These are phyloP conservation scores for Callithrix jacchus DNA, from an alignment of 2,113 vertebrate species.

Conservation along the genomic window DNA sequence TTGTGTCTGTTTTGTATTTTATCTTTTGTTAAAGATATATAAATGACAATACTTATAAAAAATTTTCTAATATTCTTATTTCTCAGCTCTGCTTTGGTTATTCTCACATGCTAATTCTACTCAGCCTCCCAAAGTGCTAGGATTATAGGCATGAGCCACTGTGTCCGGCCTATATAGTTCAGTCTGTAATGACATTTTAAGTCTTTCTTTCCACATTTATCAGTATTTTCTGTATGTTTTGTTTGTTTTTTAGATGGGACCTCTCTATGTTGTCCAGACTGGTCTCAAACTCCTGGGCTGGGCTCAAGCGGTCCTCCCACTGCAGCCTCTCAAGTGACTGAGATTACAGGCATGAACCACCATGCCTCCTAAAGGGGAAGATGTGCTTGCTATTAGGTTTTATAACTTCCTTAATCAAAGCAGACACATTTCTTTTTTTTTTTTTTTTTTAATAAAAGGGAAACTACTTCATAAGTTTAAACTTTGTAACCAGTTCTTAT, in stretches of 20 bases:
- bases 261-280: no score
- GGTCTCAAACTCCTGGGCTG: no score
- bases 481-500: slow-evolving; percentile 33
- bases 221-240: neutral
- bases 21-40: no score
- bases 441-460: neutral
- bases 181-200: neutral
- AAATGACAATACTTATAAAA: no score
- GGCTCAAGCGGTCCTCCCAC: no score
- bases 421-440: neutral
- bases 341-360: no score
- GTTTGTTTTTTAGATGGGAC: no score
- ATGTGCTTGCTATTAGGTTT: neutral
- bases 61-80: slow-evolving; percentile 26
- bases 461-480: neutral
- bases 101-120: neutral
- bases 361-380: no score
- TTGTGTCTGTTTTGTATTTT: no score
- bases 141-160: no score
- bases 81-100: neutral
- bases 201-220: neutral
- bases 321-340: no score
- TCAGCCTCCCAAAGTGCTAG: no score
- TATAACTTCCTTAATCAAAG: neutral
- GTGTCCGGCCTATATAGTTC: neutral